These are phyloP conservation scores for Artibeus jamaicensis DNA, from an alignment of 2,797 vertebrate species.

Conservation along the genomic window DNA sequence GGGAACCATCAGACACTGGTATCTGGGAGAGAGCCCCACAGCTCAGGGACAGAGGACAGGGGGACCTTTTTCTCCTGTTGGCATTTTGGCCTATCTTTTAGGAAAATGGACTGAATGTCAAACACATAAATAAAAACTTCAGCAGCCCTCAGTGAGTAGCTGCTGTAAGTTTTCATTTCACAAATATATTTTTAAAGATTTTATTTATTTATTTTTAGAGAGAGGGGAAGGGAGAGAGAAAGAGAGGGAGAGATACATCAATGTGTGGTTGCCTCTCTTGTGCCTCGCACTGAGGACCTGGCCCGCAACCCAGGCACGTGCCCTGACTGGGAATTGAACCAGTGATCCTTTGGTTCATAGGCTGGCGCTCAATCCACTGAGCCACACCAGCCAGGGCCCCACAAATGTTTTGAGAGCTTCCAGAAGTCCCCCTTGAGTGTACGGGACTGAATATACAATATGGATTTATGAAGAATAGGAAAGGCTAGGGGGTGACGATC, in stretches of 20 bases:
- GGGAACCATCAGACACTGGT: not conserved
- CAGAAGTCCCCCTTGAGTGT: not conserved
- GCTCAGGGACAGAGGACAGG: not conserved
- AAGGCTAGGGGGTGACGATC: not conserved
- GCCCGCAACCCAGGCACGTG: too few relatives aligned
- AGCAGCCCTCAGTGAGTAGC: not conserved
- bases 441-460: not conserved
- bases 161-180: not conserved
- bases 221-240: too few relatives aligned
- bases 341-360: too few relatives aligned
- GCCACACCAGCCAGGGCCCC: too few relatives aligned
- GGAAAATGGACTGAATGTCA: not conserved
- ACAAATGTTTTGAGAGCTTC: not conserved
- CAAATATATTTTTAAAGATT: not conserved
- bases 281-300: too few relatives aligned
- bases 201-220: too few relatives aligned
- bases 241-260: too few relatives aligned
- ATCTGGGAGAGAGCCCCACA: not conserved
- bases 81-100: not conserved
- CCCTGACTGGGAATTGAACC: too few relatives aligned
- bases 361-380: too few relatives aligned
- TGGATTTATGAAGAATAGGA: not conserved
- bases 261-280: too few relatives aligned
- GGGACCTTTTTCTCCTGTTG: not conserved
- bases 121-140: not conserved